Conservation (phyloP, 23 tunicate genomes). For the Botrylloides violaceus region DNA sequence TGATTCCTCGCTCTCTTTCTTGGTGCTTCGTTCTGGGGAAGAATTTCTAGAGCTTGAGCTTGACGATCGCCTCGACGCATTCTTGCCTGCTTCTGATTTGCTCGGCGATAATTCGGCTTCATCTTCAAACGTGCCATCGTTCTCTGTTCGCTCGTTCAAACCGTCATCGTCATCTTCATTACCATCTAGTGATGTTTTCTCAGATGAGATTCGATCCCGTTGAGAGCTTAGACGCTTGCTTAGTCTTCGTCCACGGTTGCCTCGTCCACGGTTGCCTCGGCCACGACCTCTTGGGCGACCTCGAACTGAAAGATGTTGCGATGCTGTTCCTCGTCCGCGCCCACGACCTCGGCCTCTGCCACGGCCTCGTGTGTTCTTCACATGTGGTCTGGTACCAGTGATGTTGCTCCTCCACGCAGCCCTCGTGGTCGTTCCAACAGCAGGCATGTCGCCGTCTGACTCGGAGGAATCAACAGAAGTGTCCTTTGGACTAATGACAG, state of each 20-base stretch:
- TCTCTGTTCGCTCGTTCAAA: background rate
- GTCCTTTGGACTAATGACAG: background rate
- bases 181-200: background rate
- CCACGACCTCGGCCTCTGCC: constrained; percentile 25
- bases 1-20: constrained; percentile 41
- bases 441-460: background rate
- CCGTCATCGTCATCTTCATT: constrained; percentile 8
- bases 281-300: background rate
- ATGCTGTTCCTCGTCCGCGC: constrained; percentile 40
- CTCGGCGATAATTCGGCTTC: too few species aligned
- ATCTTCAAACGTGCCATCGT: background rate
- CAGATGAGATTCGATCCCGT: background rate
- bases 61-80: constrained; percentile 33
- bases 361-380: constrained; percentile 7
- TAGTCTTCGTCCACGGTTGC: constrained; percentile 10
- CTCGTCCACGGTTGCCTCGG: background rate
- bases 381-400: background rate
- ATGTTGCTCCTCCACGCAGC: constrained; percentile 19
- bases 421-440: constrained; percentile 12
- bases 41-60: constrained; percentile 68
- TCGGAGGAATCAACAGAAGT: background rate
- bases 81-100: constrained; percentile 7
- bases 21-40: constrained; percentile 55
- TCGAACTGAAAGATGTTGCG: background rate
- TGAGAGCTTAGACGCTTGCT: constrained; percentile 14